A percentile compares a stretch with the other conserved stretches of the same genome.
These are phyloP conservation scores for Ellobius talpinus DNA, from an alignment of 2,113 vertebrate genomes.

Conservation along the genomic window DNA sequence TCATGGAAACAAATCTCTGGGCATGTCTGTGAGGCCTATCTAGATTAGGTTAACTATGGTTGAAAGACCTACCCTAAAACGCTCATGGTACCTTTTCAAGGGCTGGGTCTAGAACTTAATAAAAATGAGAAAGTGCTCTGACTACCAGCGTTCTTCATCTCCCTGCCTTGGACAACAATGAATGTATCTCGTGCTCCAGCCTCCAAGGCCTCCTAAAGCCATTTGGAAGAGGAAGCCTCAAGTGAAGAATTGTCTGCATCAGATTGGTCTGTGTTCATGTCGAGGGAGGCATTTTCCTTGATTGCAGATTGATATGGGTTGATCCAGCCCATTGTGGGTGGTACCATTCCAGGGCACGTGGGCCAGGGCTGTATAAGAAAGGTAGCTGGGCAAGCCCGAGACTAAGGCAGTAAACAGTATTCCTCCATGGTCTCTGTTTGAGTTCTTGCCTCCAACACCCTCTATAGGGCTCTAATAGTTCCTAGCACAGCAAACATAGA, in stretches of 20 bases:
- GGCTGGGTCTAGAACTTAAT: not conserved
- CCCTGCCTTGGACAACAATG: not conserved
- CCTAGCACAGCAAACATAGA: not conserved
- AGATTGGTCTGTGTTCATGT: not conserved
- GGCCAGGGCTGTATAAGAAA: not conserved
- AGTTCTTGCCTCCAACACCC: not conserved
- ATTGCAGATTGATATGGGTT: not conserved
- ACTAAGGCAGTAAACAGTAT: not conserved
- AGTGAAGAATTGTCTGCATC: not conserved
- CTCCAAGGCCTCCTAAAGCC: not conserved
- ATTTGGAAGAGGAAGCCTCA: not conserved
- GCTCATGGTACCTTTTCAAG: too few relatives aligned
- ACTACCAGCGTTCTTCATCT: too few relatives aligned
- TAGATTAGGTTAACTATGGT: not conserved
- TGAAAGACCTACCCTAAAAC: not conserved
- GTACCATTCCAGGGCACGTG: not conserved
- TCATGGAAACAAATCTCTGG: too few relatives aligned
- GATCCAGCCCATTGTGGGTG: not conserved
- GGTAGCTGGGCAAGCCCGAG: not conserved
- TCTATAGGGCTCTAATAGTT: not conserved
- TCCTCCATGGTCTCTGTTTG: not conserved
- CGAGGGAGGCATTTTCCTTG: not conserved
- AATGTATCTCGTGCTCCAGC: not conserved
- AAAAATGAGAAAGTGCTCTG: not conserved
- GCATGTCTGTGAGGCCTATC: not conserved